Conservation (phyloP, 1,140 invertebrate species). For the Bilobella aurantiaca region DNA sequence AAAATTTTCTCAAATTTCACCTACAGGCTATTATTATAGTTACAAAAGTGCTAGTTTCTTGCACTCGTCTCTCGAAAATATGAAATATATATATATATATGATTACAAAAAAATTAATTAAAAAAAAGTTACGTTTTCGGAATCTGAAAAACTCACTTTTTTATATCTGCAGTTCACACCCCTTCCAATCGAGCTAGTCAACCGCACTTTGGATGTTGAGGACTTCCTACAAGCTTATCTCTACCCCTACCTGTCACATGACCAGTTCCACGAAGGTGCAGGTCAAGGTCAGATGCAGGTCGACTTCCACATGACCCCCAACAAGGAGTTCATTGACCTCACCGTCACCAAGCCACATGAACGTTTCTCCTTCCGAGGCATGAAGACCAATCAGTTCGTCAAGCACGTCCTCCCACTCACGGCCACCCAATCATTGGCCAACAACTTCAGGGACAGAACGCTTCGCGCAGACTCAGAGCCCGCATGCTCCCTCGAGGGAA, state of each 20-base stretch:
- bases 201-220: constrained; percentile 12
- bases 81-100: too few species aligned
- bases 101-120: too few species aligned
- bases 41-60: too few species aligned
- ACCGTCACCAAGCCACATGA: constrained; percentile 17
- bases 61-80: too few species aligned
- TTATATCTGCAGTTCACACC: constrained; percentile 10
- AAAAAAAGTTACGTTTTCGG: too few species aligned
- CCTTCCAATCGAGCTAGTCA: constrained; percentile 13
- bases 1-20: too few species aligned
- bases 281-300: constrained; percentile 11
- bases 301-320: constrained; percentile 14
- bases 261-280: constrained; percentile 18
- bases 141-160: not conserved
- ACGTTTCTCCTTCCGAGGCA: constrained; percentile 12
- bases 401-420: constrained; percentile 26
- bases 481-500: constrained; percentile 23
- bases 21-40: too few species aligned
- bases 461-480: constrained; percentile 14
- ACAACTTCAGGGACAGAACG: constrained; percentile 17
- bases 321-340: constrained; percentile 20
- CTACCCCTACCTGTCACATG: constrained; percentile 14
- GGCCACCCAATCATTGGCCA: constrained; percentile 16
- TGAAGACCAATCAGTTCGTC: constrained; percentile 16
- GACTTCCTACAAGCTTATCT: constrained; percentile 8